Evolutionary conservation across 2,797 vertebrate species (phyloP), one percentile per base, ranked within the genome.

Genomic region (Malurus splendens): DNA sequence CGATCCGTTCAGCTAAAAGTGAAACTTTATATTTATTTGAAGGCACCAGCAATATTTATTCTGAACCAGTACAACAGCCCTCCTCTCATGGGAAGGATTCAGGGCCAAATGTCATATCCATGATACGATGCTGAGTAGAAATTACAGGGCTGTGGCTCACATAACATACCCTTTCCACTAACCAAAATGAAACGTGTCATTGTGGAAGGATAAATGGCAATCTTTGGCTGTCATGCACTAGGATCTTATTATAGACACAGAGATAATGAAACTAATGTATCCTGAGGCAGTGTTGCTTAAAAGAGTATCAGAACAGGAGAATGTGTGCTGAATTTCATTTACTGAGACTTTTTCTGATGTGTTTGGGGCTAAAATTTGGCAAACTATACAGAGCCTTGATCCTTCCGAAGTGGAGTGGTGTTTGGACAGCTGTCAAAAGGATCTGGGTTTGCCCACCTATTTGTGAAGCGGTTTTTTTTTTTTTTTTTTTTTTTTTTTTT

Each of bases 251-350:
- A 91, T 90, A 95, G 90, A 82, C 62, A 89, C 66, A 85, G 86
- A 93, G 88, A 94, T 91, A 95, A 95, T 94, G 92, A 94, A 95
- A 93, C 89, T 95, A 95, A 95, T 92, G 93, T 94, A 94, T 91
- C 92, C 89, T 50, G 82, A 92, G 86, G 94, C 89, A 86, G 56
- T 70, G 76, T 90, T 93, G 83, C 85, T 95, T 95, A 83, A 92
- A 90, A 92, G 86, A 89, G 54, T 82, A 90, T 81, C 73, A 86
- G 92, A 85, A 87, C 41, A 89, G 52, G 85, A 89, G 80, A 83
- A 87, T 92, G 87, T 93, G 90, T 2, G 5, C 60, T 89, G 91
- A 90, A 94, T 94, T 80, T 92, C 15, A 92, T 92, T 92, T 91
- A 52, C 54, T 39, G 59, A 77, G 51, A 39, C 22, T 48, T 82